Evolutionary conservation across 2,797 vertebrate genomes (phyloP).

Genomic region (Darevskia nairensis): DNA sequence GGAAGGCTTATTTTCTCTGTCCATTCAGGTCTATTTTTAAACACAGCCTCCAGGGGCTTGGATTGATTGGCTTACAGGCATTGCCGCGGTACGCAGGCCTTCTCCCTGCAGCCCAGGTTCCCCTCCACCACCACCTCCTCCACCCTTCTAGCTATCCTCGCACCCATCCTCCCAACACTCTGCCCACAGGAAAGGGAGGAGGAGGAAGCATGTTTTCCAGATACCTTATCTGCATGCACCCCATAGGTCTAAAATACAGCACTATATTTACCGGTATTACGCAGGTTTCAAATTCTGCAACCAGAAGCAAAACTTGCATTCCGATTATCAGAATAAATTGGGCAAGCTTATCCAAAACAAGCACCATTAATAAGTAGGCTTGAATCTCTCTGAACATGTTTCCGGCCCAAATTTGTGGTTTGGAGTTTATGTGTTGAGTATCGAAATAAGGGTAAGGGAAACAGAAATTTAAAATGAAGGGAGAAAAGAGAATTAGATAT

Average conservation of each 20-base stretch:
- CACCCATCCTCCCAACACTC: neutral
- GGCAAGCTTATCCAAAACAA: neutral
- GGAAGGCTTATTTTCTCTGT: constrained; percentile 27
- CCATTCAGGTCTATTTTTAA: constrained; percentile 50
- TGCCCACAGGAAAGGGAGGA: neutral
- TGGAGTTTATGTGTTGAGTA: no score
- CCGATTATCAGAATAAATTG: neutral
- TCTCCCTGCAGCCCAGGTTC: constrained; percentile 2
- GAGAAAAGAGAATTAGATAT: neutral
- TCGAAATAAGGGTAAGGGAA: neutral
- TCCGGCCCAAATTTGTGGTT: neutral
- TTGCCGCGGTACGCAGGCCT: constrained; percentile 1
- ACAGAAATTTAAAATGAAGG: neutral
- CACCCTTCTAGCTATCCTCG: neutral
- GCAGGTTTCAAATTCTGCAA: neutral
- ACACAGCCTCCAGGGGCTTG: constrained; percentile 33
- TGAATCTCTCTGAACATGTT: neutral
- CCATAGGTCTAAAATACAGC: neutral
- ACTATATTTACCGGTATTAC: neutral
- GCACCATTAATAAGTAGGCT: neutral
- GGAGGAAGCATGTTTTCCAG: neutral
- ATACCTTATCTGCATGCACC: neutral
- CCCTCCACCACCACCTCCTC: neutral
- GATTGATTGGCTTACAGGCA: constrained; percentile 28
- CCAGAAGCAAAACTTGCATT: neutral